Conservation (phyloP, 2,888 invertebrate species). For the Drosophila sordidula region DNA sequence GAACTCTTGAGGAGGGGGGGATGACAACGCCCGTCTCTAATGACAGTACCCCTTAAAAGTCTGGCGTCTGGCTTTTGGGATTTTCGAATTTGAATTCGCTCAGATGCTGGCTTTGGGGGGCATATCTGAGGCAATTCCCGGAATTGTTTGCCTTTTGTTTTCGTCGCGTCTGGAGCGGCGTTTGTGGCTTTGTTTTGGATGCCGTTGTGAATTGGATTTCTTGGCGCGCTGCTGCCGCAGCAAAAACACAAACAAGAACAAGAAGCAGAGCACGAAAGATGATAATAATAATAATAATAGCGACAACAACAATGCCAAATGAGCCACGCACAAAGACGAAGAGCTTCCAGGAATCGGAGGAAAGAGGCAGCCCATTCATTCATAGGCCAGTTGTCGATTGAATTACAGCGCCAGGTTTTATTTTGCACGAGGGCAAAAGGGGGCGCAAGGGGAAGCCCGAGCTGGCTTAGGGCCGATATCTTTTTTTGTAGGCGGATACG, state of each 20-base stretch:
- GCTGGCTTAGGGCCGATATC: too few relatives aligned
- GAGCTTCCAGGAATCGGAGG: conserved; percentile 45
- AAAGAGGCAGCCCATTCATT: conserved; percentile 59
- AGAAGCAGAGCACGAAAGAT: conserved; percentile 5
- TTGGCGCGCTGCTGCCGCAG: conserved; percentile 61
- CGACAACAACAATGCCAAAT: conserved; percentile 43
- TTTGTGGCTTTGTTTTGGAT: conserved; percentile 44
- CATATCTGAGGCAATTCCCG: conserved; percentile 51
- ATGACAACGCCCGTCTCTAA: conserved; percentile 32
- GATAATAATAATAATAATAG: conserved; percentile 38
- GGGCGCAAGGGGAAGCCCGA: too few relatives aligned
- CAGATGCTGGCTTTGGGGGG: conserved; percentile 18
- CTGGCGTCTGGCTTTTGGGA: conserved; percentile 20
- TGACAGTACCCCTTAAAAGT: conserved; percentile 33
- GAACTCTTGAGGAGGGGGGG: neutral
- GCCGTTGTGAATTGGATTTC: conserved; percentile 60
- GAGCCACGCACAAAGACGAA: conserved; percentile 49
- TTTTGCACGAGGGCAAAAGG: too few relatives aligned
- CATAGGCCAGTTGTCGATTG: conserved; percentile 59
- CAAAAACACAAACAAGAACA: conserved; percentile 32
- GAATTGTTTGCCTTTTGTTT: conserved; percentile 75
- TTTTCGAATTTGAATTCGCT: conserved; percentile 29
- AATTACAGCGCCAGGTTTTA: conserved; percentile 58
- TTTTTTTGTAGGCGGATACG: conserved; percentile 31
- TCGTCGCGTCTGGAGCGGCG: conserved; percentile 48